phyloP scores from a whole-genome alignment of 2,888 invertebrate species.

The Scaptomyza tumidula region DNA sequence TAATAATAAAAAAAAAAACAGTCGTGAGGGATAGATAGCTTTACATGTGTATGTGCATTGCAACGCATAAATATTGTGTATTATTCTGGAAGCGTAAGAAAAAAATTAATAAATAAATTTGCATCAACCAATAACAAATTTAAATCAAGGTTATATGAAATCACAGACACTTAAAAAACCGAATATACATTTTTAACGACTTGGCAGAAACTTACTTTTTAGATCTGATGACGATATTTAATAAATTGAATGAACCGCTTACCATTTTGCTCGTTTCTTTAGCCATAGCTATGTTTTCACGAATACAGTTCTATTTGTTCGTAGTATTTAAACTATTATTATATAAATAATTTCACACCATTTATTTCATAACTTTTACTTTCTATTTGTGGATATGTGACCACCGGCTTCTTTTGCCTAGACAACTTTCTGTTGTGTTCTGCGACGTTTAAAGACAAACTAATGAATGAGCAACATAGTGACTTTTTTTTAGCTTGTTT shows the following conservation, averaged over 20 bases:
- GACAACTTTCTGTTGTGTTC: constrained; percentile 45
- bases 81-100: neutral
- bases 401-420: constrained; percentile 26
- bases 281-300: constrained; percentile 48
- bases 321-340: neutral
- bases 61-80: neutral
- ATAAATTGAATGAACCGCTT: constrained; percentile 31
- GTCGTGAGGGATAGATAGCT: too few relatives aligned
- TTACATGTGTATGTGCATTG: neutral
- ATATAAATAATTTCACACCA: constrained; percentile 31
- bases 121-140: too few relatives aligned
- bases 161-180: too few relatives aligned
- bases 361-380: constrained; percentile 66
- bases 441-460: constrained; percentile 61
- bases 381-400: constrained; percentile 40
- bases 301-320: neutral
- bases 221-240: neutral
- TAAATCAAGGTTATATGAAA: too few relatives aligned
- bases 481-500: constrained; percentile 55
- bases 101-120: too few relatives aligned
- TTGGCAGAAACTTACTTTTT: too few relatives aligned
- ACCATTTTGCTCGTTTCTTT: constrained; percentile 62
- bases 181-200: too few relatives aligned
- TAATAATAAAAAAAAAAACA: too few relatives aligned
- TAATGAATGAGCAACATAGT: constrained; percentile 58